A percentile compares a stretch with the other conserved stretches of the same genome.
Evolutionary conservation across 2,888 invertebrate species (phyloP).

Genomic region (Linnaemya vulpina): DNA sequence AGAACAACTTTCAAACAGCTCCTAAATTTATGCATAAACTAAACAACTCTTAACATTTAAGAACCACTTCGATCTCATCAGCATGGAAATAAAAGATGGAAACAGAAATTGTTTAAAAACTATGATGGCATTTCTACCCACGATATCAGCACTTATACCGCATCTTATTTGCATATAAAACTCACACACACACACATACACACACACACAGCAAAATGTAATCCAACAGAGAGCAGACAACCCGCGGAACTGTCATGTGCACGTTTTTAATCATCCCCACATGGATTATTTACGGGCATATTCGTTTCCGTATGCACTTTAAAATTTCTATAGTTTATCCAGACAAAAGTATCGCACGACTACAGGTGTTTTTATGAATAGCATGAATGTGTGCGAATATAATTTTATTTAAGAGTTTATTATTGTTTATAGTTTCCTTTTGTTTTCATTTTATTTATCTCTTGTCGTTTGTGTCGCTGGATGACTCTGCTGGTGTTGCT

Average conservation of each 20-base stretch:
- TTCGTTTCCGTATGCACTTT: slow-evolving; percentile 34
- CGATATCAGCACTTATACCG: background rate
- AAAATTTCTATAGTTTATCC: slow-evolving; percentile 39
- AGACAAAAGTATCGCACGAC: background rate
- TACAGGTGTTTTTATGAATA: background rate
- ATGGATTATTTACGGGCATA: background rate
- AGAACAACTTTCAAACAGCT: too few species aligned
- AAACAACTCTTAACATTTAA: too few species aligned
- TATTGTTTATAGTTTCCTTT: slow-evolving; percentile 16
- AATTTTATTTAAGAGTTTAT: slow-evolving; percentile 30
- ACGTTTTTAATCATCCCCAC: background rate
- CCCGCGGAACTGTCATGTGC: background rate
- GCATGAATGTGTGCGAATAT: background rate
- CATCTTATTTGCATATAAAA: background rate
- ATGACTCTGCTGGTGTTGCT: slow-evolving; percentile 2
- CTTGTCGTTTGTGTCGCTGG: slow-evolving; percentile 52
- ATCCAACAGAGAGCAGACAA: background rate
- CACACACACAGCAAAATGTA: background rate
- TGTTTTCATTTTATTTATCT: slow-evolving; percentile 56
- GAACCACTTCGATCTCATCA: too few species aligned
- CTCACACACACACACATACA: too few species aligned
- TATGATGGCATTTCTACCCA: too few species aligned
- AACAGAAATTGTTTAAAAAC: too few species aligned
- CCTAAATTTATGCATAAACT: too few species aligned
- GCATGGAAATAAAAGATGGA: too few species aligned